A percentile compares a stretch with the other conserved stretches of the same genome.
These are phyloP conservation scores for Gibbula magus DNA, from an alignment of 2,888 invertebrate genomes.

Conservation along the genomic window DNA sequence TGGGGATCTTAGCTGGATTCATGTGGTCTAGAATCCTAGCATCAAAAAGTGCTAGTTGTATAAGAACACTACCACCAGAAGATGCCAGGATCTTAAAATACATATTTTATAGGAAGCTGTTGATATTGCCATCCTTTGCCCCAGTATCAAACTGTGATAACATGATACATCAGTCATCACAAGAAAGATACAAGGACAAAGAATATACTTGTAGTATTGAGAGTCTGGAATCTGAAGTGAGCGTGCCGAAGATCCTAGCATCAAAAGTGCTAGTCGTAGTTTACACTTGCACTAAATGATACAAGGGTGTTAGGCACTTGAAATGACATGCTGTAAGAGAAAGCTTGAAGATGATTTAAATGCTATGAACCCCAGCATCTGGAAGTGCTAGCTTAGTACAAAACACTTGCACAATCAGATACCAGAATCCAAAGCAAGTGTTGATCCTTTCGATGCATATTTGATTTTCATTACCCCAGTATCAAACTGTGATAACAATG, in stretches of 20 bases:
- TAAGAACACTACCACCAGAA: no score
- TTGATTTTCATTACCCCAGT: neutral
- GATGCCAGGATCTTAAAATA: no score
- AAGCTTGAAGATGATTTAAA: neutral
- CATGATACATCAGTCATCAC: neutral
- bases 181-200: neutral
- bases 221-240: neutral
- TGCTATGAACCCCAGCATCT: slow-evolving; percentile 31
- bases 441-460: neutral
- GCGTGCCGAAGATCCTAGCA: slow-evolving; percentile 20
- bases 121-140: neutral
- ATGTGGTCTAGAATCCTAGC: no score
- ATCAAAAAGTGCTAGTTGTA: no score
- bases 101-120: no score
- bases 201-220: neutral
- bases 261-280: slow-evolving; percentile 29
- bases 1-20: no score
- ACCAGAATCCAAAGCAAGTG: slow-evolving; percentile 8
- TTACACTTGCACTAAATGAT: slow-evolving; percentile 11
- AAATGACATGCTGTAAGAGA: no score
- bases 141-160: slow-evolving; percentile 7
- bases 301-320: neutral
- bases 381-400: slow-evolving; percentile 39
- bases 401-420: slow-evolving; percentile 39
- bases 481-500: slow-evolving; percentile 5